These are phyloP conservation scores for Pagetopsis macropterus DNA, from an alignment of 2,797 vertebrate genomes.

Conservation along the genomic window DNA sequence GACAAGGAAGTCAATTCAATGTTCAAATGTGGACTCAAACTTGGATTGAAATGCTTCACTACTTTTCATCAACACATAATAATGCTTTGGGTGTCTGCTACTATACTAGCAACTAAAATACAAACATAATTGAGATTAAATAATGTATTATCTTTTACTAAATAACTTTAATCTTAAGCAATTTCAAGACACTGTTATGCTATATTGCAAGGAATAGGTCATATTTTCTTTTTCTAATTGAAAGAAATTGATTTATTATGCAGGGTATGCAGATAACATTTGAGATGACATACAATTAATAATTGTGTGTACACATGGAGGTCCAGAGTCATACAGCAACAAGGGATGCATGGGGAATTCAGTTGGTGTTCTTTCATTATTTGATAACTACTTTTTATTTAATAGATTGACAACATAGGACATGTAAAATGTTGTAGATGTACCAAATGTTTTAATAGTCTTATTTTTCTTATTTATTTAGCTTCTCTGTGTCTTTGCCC, in stretches of 20 bases:
- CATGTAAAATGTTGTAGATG: background rate
- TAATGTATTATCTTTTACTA: too few relatives aligned
- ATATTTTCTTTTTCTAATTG: too few relatives aligned
- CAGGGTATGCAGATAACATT: too few relatives aligned
- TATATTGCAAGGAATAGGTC: background rate
- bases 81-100: too few relatives aligned
- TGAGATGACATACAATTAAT: background rate
- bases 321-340: background rate
- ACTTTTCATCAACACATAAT: too few relatives aligned
- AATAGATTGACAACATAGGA: background rate
- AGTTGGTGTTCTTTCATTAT: background rate
- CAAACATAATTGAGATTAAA: too few relatives aligned
- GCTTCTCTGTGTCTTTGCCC: background rate
- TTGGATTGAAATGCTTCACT: too few relatives aligned
- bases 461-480: background rate
- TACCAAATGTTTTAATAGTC: rapidly evolving
- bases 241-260: background rate
- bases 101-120: too few relatives aligned
- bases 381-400: background rate
- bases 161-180: too few relatives aligned
- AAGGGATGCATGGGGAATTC: background rate
- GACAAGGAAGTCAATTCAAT: too few relatives aligned
- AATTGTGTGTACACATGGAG: background rate
- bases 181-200: background rate
- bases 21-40: too few relatives aligned